phyloP scores from a whole-genome alignment of 2,113 vertebrate species.

The Chloroceryle aenea region DNA sequence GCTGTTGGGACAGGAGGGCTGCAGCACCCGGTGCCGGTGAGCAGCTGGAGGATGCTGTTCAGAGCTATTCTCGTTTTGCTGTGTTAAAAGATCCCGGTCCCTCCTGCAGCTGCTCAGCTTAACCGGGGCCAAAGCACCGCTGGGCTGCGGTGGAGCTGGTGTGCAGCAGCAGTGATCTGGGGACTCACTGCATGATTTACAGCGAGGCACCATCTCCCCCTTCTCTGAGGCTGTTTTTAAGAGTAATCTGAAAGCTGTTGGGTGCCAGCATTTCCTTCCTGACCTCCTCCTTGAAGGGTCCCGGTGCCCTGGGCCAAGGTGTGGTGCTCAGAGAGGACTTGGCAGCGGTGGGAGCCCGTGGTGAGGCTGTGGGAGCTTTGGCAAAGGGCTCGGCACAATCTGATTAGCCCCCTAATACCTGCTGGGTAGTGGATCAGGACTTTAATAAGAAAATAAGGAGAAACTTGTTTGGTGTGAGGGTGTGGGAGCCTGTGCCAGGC shows the following conservation, averaged over 20 bases:
- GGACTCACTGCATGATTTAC: background rate
- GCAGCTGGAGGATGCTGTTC: background rate
- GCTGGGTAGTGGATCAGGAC: background rate
- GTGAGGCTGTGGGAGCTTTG: background rate
- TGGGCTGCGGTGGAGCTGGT: too few species aligned
- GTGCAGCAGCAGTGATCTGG: background rate
- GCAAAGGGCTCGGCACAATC: background rate
- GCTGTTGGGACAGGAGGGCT: too few species aligned
- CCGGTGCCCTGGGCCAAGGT: background rate
- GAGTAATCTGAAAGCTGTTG: background rate
- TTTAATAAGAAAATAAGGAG: background rate
- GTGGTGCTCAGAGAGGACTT: background rate
- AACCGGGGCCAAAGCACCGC: too few species aligned
- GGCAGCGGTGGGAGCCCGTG: accelerated
- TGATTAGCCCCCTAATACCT: background rate
- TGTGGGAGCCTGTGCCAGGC: too few species aligned
- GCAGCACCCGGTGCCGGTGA: too few species aligned
- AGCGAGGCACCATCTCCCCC: accelerated
- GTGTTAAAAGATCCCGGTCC: background rate
- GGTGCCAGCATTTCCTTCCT: background rate
- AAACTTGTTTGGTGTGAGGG: too few species aligned
- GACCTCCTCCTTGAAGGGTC: background rate
- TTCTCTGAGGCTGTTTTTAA: accelerated
- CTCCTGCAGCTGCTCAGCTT: background rate
- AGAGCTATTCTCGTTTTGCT: background rate